Conservation (phyloP, 2,113 vertebrate genomes). For the Psophia crepitans region DNA sequence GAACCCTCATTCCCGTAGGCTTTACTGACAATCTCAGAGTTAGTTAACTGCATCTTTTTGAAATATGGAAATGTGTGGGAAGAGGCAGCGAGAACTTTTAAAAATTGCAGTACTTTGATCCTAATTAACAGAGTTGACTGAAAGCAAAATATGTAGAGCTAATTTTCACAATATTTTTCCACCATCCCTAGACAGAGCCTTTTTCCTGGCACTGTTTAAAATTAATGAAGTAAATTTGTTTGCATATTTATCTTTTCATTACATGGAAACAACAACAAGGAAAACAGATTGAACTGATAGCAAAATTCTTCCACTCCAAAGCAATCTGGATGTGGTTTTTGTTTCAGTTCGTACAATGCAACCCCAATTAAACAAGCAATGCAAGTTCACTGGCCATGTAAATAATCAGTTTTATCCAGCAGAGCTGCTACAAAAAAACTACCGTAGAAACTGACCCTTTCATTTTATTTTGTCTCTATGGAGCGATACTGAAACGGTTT, state of each 20-base stretch:
- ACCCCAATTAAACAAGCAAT: neutral
- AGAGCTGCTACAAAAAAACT: slow-evolving; percentile 10
- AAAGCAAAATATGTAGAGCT: slow-evolving; percentile 63
- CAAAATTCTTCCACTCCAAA: slow-evolving; percentile 30
- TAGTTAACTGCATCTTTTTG: slow-evolving; percentile 10
- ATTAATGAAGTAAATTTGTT: slow-evolving; percentile 69
- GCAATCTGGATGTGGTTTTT: slow-evolving; percentile 1
- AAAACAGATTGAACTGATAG: slow-evolving; percentile 52
- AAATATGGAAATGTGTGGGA: slow-evolving; percentile 47
- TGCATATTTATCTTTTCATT: slow-evolving; percentile 66
- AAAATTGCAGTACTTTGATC: slow-evolving; percentile 58
- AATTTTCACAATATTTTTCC: slow-evolving; percentile 63
- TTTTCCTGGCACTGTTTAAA: slow-evolving; percentile 65
- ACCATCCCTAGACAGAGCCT: slow-evolving; percentile 52
- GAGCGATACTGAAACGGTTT: neutral
- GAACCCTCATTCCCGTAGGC: neutral
- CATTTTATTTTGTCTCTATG: neutral
- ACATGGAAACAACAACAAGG: slow-evolving; percentile 60
- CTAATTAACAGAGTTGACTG: slow-evolving; percentile 61
- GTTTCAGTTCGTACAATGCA: slow-evolving; percentile 9
- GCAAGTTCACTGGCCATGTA: neutral
- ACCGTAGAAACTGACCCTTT: neutral
- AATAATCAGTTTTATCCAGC: neutral
- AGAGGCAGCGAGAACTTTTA: slow-evolving; percentile 46
- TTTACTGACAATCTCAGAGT: slow-evolving; percentile 11